A percentile compares a stretch with the other conserved stretches of the same genome.
Evolutionary conservation across 2,888 invertebrate species (phyloP).

Genomic region (Nineta flava): DNA sequence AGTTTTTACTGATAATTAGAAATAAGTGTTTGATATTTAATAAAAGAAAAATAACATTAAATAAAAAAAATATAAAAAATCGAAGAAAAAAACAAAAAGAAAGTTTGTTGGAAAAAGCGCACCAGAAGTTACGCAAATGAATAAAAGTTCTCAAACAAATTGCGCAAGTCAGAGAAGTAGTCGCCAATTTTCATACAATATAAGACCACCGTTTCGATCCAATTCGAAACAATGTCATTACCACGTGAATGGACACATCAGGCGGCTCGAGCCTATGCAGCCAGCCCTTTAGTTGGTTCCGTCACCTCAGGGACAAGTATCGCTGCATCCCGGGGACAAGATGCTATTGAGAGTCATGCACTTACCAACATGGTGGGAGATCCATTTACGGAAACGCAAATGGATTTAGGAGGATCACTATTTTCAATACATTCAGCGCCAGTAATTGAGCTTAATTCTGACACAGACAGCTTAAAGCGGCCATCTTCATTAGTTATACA

Average conservation of each 20-base stretch:
- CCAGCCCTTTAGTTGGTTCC: slow-evolving; percentile 12
- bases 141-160: slow-evolving; percentile 2
- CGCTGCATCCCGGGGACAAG: slow-evolving; percentile 13
- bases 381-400: slow-evolving; percentile 8
- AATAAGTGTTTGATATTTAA: no score
- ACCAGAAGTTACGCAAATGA: not conserved
- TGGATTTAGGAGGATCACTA: slow-evolving; percentile 39
- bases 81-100: slow-evolving; percentile 1
- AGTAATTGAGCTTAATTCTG: slow-evolving; percentile 23
- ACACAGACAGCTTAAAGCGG: slow-evolving; percentile 22
- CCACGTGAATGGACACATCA: slow-evolving; percentile 44
- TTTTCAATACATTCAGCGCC: slow-evolving; percentile 56
- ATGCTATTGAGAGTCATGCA: slow-evolving; percentile 6
- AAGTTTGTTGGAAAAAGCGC: slow-evolving; percentile 2
- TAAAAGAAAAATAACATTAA: no score
- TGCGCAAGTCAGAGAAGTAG: not conserved
- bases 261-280: slow-evolving; percentile 20
- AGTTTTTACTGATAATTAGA: no score
- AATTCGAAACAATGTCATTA: slow-evolving; percentile 31
- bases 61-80: no score
- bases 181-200: not conserved
- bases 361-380: slow-evolving; percentile 12
- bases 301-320: slow-evolving; percentile 17
- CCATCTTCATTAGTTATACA: slow-evolving; percentile 34
- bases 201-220: not conserved